Percentiles rank a stretch among this genome's conserved stretches.
Conservation (phyloP, 2,888 invertebrate species). For the Ornithoptera alexandrae region DNA sequence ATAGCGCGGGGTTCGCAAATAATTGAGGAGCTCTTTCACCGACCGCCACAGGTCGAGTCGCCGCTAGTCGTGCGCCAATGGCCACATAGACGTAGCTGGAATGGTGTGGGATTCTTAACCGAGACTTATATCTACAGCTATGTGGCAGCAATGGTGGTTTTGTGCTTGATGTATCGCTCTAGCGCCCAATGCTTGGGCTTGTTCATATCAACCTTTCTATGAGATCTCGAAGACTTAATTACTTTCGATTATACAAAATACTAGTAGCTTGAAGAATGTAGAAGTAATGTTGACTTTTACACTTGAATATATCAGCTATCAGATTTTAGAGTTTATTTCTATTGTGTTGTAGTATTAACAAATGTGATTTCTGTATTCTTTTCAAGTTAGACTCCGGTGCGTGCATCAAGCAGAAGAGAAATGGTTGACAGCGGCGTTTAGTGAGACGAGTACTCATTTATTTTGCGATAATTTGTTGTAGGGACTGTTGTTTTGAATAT, state of each 20-base stretch:
- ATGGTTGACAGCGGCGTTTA: conserved; percentile 53
- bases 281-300: too few species aligned
- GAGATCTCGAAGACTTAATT: too few species aligned
- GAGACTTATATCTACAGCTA: background rate
- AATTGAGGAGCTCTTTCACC: conserved; percentile 73
- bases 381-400: background rate
- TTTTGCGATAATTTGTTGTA: conserved; percentile 67
- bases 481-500: conserved; percentile 46
- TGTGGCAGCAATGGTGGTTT: background rate
- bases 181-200: conserved; percentile 3
- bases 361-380: background rate
- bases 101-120: background rate
- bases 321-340: background rate
- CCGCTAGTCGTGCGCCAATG: conserved; percentile 53
- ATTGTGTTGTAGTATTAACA: background rate
- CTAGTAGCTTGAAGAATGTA: too few species aligned
- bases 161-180: conserved; percentile 26
- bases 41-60: conserved; percentile 71
- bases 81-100: conserved; percentile 26
- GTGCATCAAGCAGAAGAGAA: conserved; percentile 26
- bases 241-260: too few species aligned
- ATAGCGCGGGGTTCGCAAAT: conserved; percentile 82
- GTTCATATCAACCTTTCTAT: background rate
- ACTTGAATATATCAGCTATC: background rate
- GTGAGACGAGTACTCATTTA: conserved; percentile 72